Base-by-base conservation (phyloP, 2,113 vertebrate genomes). In the Rostratula benghalensis region DNA sequence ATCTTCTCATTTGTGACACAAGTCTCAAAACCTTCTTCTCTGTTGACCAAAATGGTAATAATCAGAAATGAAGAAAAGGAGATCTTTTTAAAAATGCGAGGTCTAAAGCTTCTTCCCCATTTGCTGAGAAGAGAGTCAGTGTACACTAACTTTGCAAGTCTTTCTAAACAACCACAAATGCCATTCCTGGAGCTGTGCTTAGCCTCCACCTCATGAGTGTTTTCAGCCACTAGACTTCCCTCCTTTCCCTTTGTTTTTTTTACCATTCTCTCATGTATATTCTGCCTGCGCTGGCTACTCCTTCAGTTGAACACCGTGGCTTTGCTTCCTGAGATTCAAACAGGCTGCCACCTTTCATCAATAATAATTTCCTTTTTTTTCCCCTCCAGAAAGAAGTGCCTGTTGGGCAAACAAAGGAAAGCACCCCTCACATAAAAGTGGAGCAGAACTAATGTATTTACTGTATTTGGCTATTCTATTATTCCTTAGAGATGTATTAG, bases 391-490 rank as follows among this genome's bases (percentile, higher is more conserved):
- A 94, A 94, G 71, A 94, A 83, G 19, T 27, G 81, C 19, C 67
- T 92, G 61, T 88, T 48, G 88, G 69, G 35, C 61, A 94, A 79
- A 93, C 85, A 96, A 95, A 94, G 53, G 87, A 93, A 94, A 94
- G 87, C 57, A 95, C 87, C 94, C 83, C 87, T 93, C 94, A 94
- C 77, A 95, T 95, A 94, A 94, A 97, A 97, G 94, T 97, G 88
- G 95, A 97, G 97, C 96, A 97, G 94, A 97, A 97, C 96, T 96
- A 97, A 97, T 83, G 87, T 96, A 95, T 97, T 97, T 97, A 97
- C 84, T 96, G 59, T 94, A 96, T 94, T 94, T 97, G 75, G 79
- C 87, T 89, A 91, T 95, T 96, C 96, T 96, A 94, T 97, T 97
- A 97, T 97, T 97, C 95, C 93, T 94, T 86, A 69, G 92, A 94